These are phyloP conservation scores for Orthonevra nobilis DNA, from an alignment of 2,888 invertebrate species.

Conservation along the genomic window DNA sequence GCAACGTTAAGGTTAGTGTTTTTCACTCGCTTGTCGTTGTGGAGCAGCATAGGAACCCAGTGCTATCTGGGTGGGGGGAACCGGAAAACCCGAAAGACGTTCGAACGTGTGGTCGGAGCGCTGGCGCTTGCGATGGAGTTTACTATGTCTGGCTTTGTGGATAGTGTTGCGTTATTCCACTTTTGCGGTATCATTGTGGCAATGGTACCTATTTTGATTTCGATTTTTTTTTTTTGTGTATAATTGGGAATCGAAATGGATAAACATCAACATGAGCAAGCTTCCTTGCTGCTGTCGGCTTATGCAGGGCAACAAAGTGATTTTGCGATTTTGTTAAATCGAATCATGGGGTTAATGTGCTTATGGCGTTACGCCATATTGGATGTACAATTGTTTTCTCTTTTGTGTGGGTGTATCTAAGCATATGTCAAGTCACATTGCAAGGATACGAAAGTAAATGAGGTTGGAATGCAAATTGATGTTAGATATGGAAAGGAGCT, in stretches of 20 bases:
- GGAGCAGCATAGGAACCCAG: background rate
- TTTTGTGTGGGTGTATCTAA: too few species aligned
- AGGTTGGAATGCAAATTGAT: too few species aligned
- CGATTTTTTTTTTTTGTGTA: slow-evolving; percentile 13
- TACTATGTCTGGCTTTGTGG: background rate
- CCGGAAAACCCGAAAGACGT: slow-evolving; percentile 15
- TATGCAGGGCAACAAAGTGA: slow-evolving; percentile 35
- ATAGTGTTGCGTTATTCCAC: slow-evolving; percentile 5
- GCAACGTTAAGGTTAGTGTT: slow-evolving; percentile 8
- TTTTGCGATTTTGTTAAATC: slow-evolving; percentile 44
- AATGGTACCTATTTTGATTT: slow-evolving; percentile 20
- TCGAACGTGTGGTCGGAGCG: slow-evolving; percentile 10
- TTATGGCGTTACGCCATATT: too few species aligned
- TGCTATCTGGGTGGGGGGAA: background rate
- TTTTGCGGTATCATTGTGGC: slow-evolving; percentile 22
- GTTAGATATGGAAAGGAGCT: too few species aligned
- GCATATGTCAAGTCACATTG: too few species aligned
- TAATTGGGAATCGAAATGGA: slow-evolving; percentile 44
- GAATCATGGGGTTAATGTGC: slow-evolving; percentile 47
- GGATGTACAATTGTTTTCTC: too few species aligned
- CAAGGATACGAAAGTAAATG: too few species aligned
- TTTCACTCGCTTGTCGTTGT: background rate
- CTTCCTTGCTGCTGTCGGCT: slow-evolving; percentile 10
- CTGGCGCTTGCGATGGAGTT: too few species aligned
- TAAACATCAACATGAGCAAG: slow-evolving; percentile 31